Evolutionary conservation across 2,797 vertebrate genomes (phyloP).

Genomic region (Avahi laniger): DNA sequence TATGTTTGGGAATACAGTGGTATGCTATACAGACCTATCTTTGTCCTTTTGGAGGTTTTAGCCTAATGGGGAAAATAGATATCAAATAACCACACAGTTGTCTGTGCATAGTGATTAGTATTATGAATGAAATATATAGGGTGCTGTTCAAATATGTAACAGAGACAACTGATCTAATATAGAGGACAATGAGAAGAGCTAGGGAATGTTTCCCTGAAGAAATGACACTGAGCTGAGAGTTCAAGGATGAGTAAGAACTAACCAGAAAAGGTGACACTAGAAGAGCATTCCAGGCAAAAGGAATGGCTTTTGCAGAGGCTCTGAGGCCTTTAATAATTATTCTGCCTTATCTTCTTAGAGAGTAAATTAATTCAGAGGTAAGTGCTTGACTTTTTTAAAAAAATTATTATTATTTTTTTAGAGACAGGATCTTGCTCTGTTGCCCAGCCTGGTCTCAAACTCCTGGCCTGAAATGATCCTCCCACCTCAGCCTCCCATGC

Average conservation of each 20-base stretch:
- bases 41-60: constrained; percentile 23
- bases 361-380: constrained; percentile 48
- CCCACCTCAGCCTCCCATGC: background rate
- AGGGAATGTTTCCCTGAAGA: background rate
- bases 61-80: background rate
- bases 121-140: constrained; percentile 18
- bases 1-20: background rate
- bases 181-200: background rate
- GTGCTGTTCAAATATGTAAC: background rate
- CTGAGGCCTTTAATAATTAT: background rate
- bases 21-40: background rate
- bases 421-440: background rate
- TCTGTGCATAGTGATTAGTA: background rate
- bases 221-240: background rate
- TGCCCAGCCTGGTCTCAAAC: background rate
- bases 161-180: background rate
- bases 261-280: background rate
- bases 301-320: background rate
- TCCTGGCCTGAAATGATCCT: background rate
- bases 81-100: background rate
- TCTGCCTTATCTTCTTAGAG: background rate
- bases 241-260: constrained; percentile 9
- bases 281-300: background rate
- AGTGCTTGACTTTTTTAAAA: background rate
- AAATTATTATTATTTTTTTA: background rate